Base-by-base conservation (phyloP, 2,797 vertebrate genomes). In the Centropyge bicolor region DNA sequence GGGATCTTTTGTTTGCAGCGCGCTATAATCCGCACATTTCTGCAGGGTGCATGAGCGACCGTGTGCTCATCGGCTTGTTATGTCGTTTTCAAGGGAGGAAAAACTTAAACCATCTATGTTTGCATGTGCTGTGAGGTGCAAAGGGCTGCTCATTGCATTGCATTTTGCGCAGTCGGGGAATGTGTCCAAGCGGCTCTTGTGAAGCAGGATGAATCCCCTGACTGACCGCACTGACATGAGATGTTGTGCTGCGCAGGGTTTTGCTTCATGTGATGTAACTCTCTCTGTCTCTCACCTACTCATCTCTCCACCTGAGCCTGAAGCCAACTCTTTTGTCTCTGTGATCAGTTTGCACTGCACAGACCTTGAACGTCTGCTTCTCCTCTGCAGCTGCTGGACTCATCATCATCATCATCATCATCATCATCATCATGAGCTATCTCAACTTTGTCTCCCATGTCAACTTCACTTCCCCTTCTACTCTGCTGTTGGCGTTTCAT, bases 201-300 rank as follows among this genome's bases (percentile, higher is more conserved):
- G 27, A 31, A 31, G 56, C 46, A 43, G 80, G 43, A 70, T 54
- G 22, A 22, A 71, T 57, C 24, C 67, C 57, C 24, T 24, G 3
- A 31, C 52, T 67, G 82, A 63, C 81, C 56, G 78, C 80, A 72
- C 78, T 71, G 74, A 43, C 64, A 82, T 70, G 49, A 56, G 41
- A 38, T 72, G 69, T 12, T 81, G 65, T 59, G 70, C 63, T 60
- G 70, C 57, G 69, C 70, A 41, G 75, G 81, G n/a, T 61, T 80
- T 73, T 72, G 84, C 82, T 89, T 70, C 27, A 62, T 78, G 73
- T 91, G 88, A 90, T 92, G 86, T 88, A 89, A 88, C 86, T 65
- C 62, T 22, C 49, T 73, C 66, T 82, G n/a, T n/a, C n/a, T 4
- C 27, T 31, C 60, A 81, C 82, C 72, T 78, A 55, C 57, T 76